Base-by-base conservation (phyloP, 1,140 invertebrate genomes). In the Pseudomyrmex sp. region DNA sequence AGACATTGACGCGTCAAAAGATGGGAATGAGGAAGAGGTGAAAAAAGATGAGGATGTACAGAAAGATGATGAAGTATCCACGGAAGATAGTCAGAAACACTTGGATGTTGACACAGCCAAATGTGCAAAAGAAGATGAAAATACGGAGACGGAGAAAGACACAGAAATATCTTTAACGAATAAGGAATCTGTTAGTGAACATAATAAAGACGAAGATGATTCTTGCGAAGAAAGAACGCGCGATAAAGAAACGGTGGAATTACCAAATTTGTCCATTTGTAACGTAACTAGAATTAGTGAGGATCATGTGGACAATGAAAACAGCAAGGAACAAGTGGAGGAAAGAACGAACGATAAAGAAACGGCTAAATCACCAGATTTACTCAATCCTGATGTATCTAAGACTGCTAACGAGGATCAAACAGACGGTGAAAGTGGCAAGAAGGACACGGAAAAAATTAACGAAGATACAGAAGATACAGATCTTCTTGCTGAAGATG, bases 81-180 rank as follows among this genome's bases (percentile, higher is more conserved):
- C n/a, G 44, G 4, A 1, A 46, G 52, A 73, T 23, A 13, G 65
- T 10, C 70, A 72, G n/a, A 50, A 84, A n/a, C 26, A 84, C 4
- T 13, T 63, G 61, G n/a, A 61, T 20, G 35, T 35, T 35, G 35
- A 35, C 35, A 5, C 35, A 35, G 3, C 26, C 26, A 35, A 35
- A 35, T 35, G 26, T 5, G 58, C 56, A 1, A 20, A 65, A 1
- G 8, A 83, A 20, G 23, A 84, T 23, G 52, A 65, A n/a, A 2
- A 44, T 10, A 26, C 13, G 0, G n/a, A 61, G 0, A 15, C 35
- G 1, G 59, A 88, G 10, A 26, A 18, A 8, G 23, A n/a, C 0
- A 50, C 13, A 58, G 56, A 73, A 44, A 0, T 46, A 50, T 7
- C n/a, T 35, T 48, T 20, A 15, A 9, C 0, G 18, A 48, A 85